Base-by-base conservation (phyloP, 2,797 vertebrate genomes). In the Diplodus sargus region DNA sequence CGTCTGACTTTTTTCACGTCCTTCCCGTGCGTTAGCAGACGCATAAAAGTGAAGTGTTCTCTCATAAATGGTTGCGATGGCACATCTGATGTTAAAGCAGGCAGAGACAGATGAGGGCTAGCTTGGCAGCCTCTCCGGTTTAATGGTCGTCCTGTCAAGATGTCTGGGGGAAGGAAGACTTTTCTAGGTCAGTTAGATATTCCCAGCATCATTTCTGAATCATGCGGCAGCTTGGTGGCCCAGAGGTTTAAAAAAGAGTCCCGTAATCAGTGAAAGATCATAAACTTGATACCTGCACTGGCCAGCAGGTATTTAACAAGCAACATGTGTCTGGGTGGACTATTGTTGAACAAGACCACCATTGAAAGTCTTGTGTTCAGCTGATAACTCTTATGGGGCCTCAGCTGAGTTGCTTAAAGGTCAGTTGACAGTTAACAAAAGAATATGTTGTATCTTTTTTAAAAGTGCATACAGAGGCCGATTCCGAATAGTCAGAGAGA, bases 41-140 rank as follows among this genome's bases (percentile, higher is more conserved):
- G 49, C 42, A 70, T 85, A 75, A 87, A 88, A 81, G 74, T 67
- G 25, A 63, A 81, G 57, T 91, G 84, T 86, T 85, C 70, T 61
- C 63, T 76, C 72, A 48, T 79, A 84, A 88, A 84, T 25, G 23
- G 11, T 13, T 72, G 82, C 45, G 70, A 77, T 72, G 77, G 80
- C 69, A 67, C 28, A 2, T 78, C 56, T 81, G 76, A 88, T 45
- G 74, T 79, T 67, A 9, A 64, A 77, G 53, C 6, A n/a, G 43
- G 42, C 18, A 13, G 25, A 34, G 39, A 52, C 58, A 52, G 79
- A 67, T 68, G 59, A 22, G 39, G 20, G 28, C 30, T 23, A 42
- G 63, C 61, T 62, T 30, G 30, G 73, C 73, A 64, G 57, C 43
- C 48, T 2, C 43, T 53, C 47, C 18, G 10, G 1, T 39, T 59